A percentile compares a stretch with the other conserved stretches of the same genome.
phyloP scores from a whole-genome alignment of 2,113 vertebrate species.

The Camelus bactrianus region DNA sequence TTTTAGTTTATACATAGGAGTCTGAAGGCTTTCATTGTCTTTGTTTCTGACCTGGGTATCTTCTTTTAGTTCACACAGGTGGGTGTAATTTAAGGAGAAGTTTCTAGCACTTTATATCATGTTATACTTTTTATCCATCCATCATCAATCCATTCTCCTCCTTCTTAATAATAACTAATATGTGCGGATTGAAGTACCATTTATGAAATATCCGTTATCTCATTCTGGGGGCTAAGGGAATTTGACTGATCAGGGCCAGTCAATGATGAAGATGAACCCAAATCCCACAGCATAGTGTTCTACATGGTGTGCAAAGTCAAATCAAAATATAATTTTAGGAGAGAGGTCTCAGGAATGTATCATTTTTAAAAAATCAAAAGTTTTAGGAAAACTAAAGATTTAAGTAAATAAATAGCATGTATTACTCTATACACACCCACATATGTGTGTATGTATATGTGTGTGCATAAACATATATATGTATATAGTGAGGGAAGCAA shows the following conservation, averaged over 20 bases:
- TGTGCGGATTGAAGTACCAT: not conserved
- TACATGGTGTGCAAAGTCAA: too few species aligned
- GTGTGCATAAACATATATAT: fast-evolving
- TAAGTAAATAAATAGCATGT: not conserved
- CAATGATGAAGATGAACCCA: not conserved
- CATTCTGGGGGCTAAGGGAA: not conserved
- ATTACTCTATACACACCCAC: not conserved
- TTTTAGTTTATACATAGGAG: not conserved
- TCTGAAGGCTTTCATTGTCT: not conserved
- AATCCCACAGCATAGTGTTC: too few species aligned
- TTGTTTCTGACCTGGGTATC: not conserved
- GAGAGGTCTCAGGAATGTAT: not conserved
- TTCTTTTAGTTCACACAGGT: not conserved
- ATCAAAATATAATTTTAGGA: not conserved
- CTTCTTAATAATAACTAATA: not conserved
- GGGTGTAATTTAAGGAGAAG: not conserved
- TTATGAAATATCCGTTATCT: not conserved
- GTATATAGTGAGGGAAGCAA: not conserved
- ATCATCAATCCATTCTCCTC: not conserved
- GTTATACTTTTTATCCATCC: not conserved
- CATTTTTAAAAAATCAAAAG: not conserved
- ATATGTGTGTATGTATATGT: not conserved
- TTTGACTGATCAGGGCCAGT: not conserved
- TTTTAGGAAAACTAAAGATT: not conserved
- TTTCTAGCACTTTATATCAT: not conserved